Conservation (phyloP, 2,797 vertebrate genomes). For the Rhinophrynus dorsalis region DNA sequence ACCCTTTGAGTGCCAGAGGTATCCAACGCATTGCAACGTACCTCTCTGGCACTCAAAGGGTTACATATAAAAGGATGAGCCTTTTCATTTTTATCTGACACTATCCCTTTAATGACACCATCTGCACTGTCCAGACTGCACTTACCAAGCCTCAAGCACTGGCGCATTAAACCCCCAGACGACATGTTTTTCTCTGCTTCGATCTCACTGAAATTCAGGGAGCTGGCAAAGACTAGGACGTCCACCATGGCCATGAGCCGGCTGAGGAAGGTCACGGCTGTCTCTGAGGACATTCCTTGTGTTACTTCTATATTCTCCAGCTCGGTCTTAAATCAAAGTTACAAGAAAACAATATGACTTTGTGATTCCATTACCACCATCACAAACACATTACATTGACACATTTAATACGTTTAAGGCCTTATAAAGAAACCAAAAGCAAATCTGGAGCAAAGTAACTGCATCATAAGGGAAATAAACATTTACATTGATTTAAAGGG, state of each 20-base stretch:
- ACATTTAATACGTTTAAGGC: background rate
- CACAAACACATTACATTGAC: background rate
- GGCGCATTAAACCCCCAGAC: slow-evolving; percentile 94
- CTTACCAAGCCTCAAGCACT: slow-evolving; percentile 91
- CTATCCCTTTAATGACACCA: no score
- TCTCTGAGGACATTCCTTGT: slow-evolving; percentile 97
- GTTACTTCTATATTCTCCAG: slow-evolving; percentile 93
- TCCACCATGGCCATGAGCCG: slow-evolving; percentile 98
- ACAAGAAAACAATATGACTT: slow-evolving; percentile 30
- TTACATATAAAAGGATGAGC: no score
- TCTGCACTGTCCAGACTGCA: slow-evolving; percentile 47
- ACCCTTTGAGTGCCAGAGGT: no score
- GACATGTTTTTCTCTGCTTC: slow-evolving; percentile 99
- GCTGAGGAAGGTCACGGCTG: slow-evolving; percentile 92
- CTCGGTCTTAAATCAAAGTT: slow-evolving; percentile 79
- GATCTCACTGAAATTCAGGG: slow-evolving; percentile 97
- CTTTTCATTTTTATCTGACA: no score
- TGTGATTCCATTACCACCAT: slow-evolving; percentile 10
- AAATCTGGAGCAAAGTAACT: no score
- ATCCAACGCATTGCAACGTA: no score
- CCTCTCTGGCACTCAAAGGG: no score
- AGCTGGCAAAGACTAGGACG: slow-evolving; percentile 94
- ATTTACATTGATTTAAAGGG: no score
- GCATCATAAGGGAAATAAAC: no score
- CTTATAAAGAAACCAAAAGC: no score